phyloP scores from a whole-genome alignment of 2,113 vertebrate genomes.

The Anhinga anhinga region DNA sequence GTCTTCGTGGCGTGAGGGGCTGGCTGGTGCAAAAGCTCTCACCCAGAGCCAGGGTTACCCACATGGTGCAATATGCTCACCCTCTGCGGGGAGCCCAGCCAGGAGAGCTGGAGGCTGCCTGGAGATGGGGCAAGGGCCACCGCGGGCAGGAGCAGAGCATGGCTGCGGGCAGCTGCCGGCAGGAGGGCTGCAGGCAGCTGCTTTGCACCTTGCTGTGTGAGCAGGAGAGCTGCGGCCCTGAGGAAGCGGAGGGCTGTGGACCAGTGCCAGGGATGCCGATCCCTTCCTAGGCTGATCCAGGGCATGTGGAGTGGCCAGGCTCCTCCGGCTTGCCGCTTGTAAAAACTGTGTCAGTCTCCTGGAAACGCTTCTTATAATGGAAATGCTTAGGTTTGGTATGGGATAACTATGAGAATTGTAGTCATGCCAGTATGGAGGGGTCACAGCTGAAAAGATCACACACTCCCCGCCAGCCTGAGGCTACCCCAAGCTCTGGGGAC shows the following conservation, averaged over 20 bases:
- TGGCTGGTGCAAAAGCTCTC: not conserved
- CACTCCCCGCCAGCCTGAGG: not conserved
- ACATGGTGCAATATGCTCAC: accelerated
- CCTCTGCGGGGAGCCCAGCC: not conserved
- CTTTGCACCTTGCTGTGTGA: accelerated
- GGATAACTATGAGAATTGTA: not conserved
- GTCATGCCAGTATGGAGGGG: accelerated
- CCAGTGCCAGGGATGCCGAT: not conserved
- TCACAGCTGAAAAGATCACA: not conserved
- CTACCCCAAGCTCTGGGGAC: not conserved
- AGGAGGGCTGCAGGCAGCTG: not conserved
- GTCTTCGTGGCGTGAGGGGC: not conserved
- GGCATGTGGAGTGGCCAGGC: accelerated
- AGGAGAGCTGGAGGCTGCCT: not conserved
- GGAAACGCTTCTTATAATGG: not conserved
- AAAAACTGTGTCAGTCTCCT: not conserved
- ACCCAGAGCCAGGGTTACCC: not conserved
- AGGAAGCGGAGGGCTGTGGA: not conserved
- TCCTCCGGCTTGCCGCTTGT: not conserved
- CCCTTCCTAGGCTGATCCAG: not conserved
- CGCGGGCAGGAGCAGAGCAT: accelerated
- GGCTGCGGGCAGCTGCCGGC: not conserved
- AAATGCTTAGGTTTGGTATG: not conserved
- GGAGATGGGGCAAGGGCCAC: not conserved
- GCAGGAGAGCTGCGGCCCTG: not conserved